Evolutionary conservation across 2,797 vertebrate species (phyloP), one percentile per base, ranked within the genome.

Genomic region (Sebastiscus albofasciatus): DNA sequence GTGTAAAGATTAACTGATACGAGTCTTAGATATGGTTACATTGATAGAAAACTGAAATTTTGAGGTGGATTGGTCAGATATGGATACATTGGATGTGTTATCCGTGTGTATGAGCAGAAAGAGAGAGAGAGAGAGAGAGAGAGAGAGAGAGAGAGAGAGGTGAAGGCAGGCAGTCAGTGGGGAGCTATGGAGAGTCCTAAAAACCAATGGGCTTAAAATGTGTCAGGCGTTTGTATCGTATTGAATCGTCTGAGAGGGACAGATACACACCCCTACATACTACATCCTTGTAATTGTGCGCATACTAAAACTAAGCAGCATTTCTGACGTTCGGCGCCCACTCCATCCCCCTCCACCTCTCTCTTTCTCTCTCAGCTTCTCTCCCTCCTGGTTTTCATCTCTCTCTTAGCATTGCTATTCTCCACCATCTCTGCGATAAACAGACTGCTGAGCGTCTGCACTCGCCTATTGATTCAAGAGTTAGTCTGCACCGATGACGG

Each of bases 391-490:
- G 33, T 72, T 84, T 79, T 74, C 67, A 36, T 77, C 77, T 64
- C 55, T 77, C 77, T 67, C 55, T 18, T 8, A 18, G 34, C 85
- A 69, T 82, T 86, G 80, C 86, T 80, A 81, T 91, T 92, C 92
- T 87, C 72, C 81, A 59, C 80, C 85, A 79, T 81, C 65, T 73
- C 75, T 72, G 80, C 18, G 34, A 82, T 75, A 91, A 93, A 94
- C 86, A 82, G 84, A 92, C 90, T 83, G 90, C 84, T 85, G 90
- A 92, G 90, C 75, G 73, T 84, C 88, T 87, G 81, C 85, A 49
- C 88, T 89, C 58, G 56, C 71, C 81, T 85, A 93, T 93, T 72
- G 93, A 94, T 93, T 90, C 84, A 82, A 83, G 87, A 80, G 87
- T 91, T 88, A 91, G 89, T 89, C 87, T 84, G 87, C 70, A 59